These are phyloP conservation scores for Hassar affinis DNA, from an alignment of 2,113 vertebrate species.

Conservation along the genomic window DNA sequence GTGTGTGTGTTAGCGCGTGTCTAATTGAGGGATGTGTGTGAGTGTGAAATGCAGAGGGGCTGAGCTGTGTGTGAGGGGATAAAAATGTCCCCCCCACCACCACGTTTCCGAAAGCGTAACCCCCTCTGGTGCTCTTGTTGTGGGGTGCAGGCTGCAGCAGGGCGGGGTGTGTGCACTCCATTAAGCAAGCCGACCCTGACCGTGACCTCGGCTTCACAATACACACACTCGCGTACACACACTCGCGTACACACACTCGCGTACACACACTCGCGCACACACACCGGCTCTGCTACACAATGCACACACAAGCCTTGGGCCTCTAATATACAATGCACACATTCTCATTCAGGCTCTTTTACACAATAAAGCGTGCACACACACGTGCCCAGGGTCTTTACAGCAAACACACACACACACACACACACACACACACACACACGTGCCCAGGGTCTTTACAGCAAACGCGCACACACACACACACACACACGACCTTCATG, in stretches of 20 bases:
- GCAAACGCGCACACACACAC: no score
- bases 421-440: no score
- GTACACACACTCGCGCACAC: no score
- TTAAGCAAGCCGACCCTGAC: conserved; percentile 34
- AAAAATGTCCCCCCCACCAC: neutral
- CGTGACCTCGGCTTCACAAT: conserved; percentile 24
- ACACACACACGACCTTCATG: no score
- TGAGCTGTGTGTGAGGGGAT: conserved; percentile 13
- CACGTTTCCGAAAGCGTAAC: conserved; percentile 29
- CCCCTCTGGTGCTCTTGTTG: conserved; percentile 33
- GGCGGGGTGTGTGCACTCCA: conserved; percentile 17
- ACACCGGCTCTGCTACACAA: neutral
- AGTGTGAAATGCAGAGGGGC: neutral
- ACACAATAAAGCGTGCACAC: neutral
- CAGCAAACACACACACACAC: no score
- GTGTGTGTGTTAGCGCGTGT: conserved; percentile 18
- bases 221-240: conserved; percentile 32
- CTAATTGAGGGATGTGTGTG: conserved; percentile 22
- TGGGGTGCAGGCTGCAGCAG: conserved; percentile 19
- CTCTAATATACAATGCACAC: neutral
- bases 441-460: no score
- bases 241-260: conserved; percentile 27
- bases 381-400: neutral
- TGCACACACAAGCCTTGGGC: neutral
- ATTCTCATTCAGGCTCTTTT: neutral